Evolutionary conservation across 2,113 vertebrate species (phyloP).

Genomic region (Nothocercus nigrocapillus): DNA sequence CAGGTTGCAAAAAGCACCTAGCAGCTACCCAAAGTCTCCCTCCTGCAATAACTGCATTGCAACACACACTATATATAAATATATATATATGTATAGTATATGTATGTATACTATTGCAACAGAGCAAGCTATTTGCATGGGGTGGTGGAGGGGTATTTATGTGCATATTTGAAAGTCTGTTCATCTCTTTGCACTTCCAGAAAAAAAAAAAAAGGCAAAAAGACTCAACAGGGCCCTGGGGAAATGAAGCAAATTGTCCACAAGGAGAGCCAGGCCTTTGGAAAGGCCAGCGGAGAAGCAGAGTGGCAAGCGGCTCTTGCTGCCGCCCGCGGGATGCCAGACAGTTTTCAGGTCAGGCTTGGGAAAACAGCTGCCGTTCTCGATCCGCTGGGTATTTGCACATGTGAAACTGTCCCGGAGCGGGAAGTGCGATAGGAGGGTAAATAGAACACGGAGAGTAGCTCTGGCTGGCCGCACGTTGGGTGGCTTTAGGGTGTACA

Average conservation of each 20-base stretch:
- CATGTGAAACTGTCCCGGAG: background rate
- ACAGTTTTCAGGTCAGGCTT: background rate
- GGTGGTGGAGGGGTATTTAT: background rate
- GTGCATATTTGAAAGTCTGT: accelerated
- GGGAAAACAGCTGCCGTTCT: background rate
- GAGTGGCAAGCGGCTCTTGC: background rate
- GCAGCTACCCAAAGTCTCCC: background rate
- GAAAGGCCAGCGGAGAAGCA: background rate
- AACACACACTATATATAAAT: background rate
- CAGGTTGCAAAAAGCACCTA: background rate
- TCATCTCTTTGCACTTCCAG: background rate
- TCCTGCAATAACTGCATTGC: accelerated
- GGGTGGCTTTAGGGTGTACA: too few species aligned
- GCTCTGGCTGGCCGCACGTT: too few species aligned
- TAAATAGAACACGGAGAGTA: background rate
- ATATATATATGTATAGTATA: background rate
- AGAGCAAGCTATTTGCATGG: background rate
- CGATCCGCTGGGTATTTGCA: background rate
- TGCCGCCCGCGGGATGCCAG: background rate
- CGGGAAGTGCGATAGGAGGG: background rate
- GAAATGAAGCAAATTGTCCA: background rate
- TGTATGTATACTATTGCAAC: background rate
- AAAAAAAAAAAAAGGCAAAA: background rate
- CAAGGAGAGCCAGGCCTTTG: background rate
- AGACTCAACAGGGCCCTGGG: background rate